phyloP scores from a whole-genome alignment of 2,797 vertebrate species.

The Mus minutoides region DNA sequence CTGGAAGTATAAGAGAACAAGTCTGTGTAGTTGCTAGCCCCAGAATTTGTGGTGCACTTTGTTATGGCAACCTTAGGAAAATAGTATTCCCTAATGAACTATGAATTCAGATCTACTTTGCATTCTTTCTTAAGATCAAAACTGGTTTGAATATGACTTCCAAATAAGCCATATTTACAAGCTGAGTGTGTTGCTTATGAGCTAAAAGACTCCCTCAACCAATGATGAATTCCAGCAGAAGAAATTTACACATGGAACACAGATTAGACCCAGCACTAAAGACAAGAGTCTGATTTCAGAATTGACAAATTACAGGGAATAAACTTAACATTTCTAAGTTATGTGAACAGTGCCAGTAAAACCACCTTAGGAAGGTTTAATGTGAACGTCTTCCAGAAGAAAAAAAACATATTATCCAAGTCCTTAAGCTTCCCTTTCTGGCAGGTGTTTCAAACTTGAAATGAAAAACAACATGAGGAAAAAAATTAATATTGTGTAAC shows the following conservation, averaged over 20 bases:
- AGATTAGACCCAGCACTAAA: not conserved
- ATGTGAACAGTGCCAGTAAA: not conserved
- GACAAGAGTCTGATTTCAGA: not conserved
- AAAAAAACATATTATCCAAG: constrained; percentile 13
- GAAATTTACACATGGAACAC: not conserved
- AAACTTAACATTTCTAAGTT: not conserved
- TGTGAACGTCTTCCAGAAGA: not conserved
- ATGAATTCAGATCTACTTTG: not conserved
- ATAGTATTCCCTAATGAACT: not conserved
- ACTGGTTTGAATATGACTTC: not conserved
- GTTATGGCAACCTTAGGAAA: not conserved
- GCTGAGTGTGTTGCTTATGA: not conserved
- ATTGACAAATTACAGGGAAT: not conserved
- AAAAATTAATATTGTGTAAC: constrained; percentile 15
- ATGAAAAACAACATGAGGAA: not conserved
- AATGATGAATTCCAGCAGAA: not conserved
- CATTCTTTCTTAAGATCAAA: not conserved
- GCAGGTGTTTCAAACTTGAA: constrained; percentile 41
- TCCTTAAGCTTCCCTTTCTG: not conserved
- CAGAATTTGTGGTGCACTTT: not conserved
- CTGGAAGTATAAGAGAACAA: no score
- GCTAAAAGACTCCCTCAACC: not conserved
- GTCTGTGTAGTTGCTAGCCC: not conserved
- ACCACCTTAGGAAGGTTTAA: not conserved
- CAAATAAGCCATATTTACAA: not conserved